Percentiles rank a stretch among this genome's conserved stretches.
Conservation (phyloP, 2,888 invertebrate species). For the Furcula furcula region DNA sequence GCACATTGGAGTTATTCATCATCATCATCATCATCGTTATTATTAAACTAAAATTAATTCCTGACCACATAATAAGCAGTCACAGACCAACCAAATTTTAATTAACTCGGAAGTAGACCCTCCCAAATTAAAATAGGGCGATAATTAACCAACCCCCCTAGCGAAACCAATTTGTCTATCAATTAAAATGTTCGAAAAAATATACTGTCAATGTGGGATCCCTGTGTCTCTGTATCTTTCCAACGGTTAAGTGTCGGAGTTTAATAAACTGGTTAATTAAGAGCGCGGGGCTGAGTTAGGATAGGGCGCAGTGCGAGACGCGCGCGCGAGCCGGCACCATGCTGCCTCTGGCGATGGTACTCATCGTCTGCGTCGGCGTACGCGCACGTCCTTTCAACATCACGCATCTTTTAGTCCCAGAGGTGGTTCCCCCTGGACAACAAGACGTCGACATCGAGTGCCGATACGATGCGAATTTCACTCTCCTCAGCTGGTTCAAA, state of each 20-base stretch:
- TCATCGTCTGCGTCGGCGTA: constrained; percentile 34
- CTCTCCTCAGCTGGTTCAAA: constrained; percentile 70
- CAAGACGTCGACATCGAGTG: constrained; percentile 65
- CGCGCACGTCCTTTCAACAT: constrained; percentile 56
- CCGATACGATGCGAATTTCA: constrained; percentile 70
- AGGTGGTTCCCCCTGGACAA: constrained; percentile 50
- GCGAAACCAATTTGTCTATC: constrained; percentile 66
- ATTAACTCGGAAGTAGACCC: constrained; percentile 21
- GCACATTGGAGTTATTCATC: no score
- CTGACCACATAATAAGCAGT: no score
- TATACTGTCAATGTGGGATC: constrained; percentile 52
- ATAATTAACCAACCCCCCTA: constrained; percentile 50
- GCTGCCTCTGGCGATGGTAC: constrained; percentile 41
- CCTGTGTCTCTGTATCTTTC: constrained; percentile 44
- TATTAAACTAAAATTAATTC: no score
- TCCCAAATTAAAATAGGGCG: constrained; percentile 28
- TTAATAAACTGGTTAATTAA: constrained; percentile 80
- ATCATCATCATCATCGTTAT: no score
- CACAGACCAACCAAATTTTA: constrained; percentile 4
- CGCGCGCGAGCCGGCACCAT: constrained; percentile 62
- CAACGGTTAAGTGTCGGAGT: constrained; percentile 73
- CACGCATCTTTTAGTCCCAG: constrained; percentile 59
- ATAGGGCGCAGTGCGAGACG: constrained; percentile 60
- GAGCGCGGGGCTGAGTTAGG: constrained; percentile 49
- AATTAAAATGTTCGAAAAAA: constrained; percentile 56